Evolutionary conservation across 2,888 invertebrate species (phyloP), one percentile per base, ranked within the genome.

Genomic region (Rhimphoctona megacephalus): DNA sequence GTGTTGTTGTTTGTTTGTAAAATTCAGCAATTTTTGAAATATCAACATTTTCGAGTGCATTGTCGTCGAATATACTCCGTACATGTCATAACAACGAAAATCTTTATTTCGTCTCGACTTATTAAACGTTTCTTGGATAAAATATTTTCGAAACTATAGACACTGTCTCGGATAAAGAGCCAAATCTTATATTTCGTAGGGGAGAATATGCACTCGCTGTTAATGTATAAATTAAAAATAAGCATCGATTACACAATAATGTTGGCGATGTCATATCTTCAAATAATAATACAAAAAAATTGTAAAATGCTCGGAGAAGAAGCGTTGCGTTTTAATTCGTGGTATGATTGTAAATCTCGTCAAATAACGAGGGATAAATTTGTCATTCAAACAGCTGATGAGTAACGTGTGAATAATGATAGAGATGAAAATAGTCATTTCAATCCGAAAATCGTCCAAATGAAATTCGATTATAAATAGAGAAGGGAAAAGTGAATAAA

Each of bases 401-500:
- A 36, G 72, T 43, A 14, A 43, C 14, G 43, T 11, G 11, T 30
- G 81, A 54, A 52, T 30, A 25, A 61, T 43, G 43, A 70, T 39
- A 78, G 61, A 67, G n/a, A 19, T 5, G 30, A 8, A 57, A 46
- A 52, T 22, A 33, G 49, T 64, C 25, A 80, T 69, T 84, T 83
- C 43, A 49, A 64, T 64, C 25, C 39, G 19, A 80, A 76, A 61
- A 30, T 69, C 52, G 74, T 33, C 22, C 39, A 72, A 54, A 77
- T 14, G 76, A 73, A 33, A 49, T 73, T 54, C n/a, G 57, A 78
- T 67, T 81, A 78, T 81, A 77, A 81, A 85, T 85, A 81, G 77
- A 49, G 9, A 77, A 49, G 83, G 43, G 66, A 69, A 61, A 80
- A 46, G 52, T 49, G 67, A 67, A 78, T 85, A 78, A 85, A 85